Evolutionary conservation across 2,113 vertebrate species (phyloP).

Genomic region (Meles meles): DNA sequence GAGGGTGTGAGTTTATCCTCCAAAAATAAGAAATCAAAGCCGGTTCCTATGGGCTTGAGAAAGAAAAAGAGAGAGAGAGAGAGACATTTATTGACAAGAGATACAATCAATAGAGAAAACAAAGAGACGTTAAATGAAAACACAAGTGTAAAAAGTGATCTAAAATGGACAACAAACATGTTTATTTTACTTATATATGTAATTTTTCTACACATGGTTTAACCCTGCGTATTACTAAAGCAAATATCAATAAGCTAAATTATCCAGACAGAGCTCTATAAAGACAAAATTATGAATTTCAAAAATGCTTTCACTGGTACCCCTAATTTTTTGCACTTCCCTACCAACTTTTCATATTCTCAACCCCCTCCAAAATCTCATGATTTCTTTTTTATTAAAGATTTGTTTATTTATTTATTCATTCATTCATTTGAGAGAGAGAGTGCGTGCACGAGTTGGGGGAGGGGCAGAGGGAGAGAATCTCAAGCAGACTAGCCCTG

Average conservation of each 20-base stretch:
- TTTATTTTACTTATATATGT: not conserved
- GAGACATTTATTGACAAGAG: slow-evolving; percentile 5
- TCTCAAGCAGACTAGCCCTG: not conserved
- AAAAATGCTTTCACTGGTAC: not conserved
- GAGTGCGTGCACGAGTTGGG: not conserved
- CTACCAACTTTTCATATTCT: not conserved
- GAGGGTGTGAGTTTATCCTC: not conserved
- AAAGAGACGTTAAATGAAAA: not conserved
- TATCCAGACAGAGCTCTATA: not conserved
- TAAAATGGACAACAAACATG: not conserved
- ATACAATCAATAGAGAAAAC: not conserved
- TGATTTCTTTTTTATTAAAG: not conserved
- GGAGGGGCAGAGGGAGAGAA: not conserved
- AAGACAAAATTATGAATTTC: not conserved
- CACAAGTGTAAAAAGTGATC: not conserved
- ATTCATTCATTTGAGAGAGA: not conserved
- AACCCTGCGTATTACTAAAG: not conserved
- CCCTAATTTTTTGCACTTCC: not conserved
- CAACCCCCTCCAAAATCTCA: not conserved
- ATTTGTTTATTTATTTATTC: not conserved
- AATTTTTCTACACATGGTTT: not conserved
- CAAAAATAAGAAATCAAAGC: slow-evolving; percentile 4
- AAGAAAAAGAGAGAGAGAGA: not conserved
- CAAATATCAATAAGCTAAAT: not conserved
- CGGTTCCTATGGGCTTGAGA: not conserved